Evolutionary conservation across 2,797 vertebrate species (phyloP), one percentile per base, ranked within the genome.

Genomic region (Peromyscus nudipes): DNA sequence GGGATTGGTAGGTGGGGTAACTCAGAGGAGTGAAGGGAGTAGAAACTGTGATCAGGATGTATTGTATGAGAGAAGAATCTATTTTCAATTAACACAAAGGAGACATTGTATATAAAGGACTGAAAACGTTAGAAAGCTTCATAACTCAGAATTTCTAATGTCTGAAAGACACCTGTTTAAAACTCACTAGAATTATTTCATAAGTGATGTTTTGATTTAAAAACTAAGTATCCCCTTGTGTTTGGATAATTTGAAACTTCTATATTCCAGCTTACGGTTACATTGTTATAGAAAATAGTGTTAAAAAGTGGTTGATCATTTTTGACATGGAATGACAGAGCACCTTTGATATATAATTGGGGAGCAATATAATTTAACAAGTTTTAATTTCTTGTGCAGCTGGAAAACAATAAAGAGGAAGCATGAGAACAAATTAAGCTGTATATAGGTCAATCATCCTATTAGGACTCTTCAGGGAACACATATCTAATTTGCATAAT

Each of bases 371-470:
- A 96, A 96, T 98, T 98, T 98, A 98, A 98, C 97, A 98, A 97
- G 95, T 98, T 98, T 98, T 98, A 98, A 98, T 98, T 98, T 98
- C 98, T 98, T 94, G 76, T 97, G 93, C 97, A 98, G 98, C 98
- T 98, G 97, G 97, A 98, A 98, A 97, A 98, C 97, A 98, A 98
- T 98, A 97, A 98, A 98, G 93, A 95, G 97, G 96, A 98, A 97
- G 89, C 97, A 96, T 31, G 97, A 97, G 98, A 98, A 98, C 98
- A 98, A 98, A 98, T 99, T 98, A 98, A 98, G 96, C 14, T 10
- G 88, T 98, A 98, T 99, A 98, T 99, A 98, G 98, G 98, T 99
- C 99, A 99, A 98, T 98, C 98, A 98, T 99, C 98, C 98, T 98
- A 98, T 99, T 99, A 99, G 97, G 96, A 98, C 97, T 98, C 98